A percentile compares a stretch with the other conserved stretches of the same genome.
Evolutionary conservation across 2,113 vertebrate species (phyloP).

Genomic region (Microtus ochrogaster): DNA sequence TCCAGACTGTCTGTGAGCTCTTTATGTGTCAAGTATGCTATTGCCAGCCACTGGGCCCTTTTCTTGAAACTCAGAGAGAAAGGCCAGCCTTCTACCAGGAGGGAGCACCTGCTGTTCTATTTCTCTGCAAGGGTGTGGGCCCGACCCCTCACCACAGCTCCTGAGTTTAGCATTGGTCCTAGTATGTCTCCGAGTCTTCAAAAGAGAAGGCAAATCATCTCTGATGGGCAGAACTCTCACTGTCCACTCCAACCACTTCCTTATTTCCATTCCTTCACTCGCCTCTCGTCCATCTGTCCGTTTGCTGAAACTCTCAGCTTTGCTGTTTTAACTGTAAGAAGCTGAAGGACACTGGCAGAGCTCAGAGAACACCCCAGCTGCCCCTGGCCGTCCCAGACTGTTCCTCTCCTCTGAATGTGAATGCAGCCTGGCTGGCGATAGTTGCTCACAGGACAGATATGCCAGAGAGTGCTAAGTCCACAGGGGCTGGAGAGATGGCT

Average conservation of each 20-base stretch:
- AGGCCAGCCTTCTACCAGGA: fast-evolving
- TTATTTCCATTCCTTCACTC: not conserved
- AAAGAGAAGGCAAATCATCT: not conserved
- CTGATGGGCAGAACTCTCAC: not conserved
- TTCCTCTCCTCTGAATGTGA: not conserved
- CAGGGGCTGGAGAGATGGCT: not conserved
- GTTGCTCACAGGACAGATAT: too few relatives aligned
- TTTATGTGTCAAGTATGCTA: not conserved
- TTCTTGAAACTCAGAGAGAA: not conserved
- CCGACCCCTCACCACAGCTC: not conserved
- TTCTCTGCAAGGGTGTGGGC: not conserved
- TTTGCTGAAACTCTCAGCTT: not conserved
- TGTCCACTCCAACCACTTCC: not conserved
- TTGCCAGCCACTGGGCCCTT: not conserved
- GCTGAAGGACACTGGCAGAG: not conserved
- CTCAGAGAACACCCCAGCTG: not conserved
- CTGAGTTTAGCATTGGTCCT: not conserved
- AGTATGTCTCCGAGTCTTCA: not conserved
- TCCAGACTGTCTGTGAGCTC: not conserved
- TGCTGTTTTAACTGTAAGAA: not conserved
- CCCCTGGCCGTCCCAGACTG: fast-evolving
- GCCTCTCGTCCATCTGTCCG: too few relatives aligned
- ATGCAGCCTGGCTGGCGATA: not conserved
- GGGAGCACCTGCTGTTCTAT: fast-evolving
- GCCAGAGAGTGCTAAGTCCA: fast-evolving